These are phyloP conservation scores for Hermaeophaga mercurialis DNA, from an alignment of 2,888 invertebrate genomes.

Conservation along the genomic window DNA sequence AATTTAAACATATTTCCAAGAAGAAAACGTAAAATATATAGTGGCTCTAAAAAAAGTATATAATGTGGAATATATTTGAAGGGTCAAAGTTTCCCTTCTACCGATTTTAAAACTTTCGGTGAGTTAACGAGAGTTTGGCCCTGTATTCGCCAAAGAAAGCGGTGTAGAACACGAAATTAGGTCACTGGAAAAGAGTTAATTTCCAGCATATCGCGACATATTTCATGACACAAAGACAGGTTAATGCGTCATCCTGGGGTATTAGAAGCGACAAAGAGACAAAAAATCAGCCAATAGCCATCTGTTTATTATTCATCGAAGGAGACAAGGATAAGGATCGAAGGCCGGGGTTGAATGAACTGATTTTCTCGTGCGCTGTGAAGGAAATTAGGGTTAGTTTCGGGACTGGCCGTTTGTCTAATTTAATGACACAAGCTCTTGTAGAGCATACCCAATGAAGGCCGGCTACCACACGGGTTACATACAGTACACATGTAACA, in stretches of 20 bases:
- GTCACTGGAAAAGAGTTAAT: neutral
- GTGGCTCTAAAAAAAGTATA: neutral
- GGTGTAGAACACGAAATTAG: neutral
- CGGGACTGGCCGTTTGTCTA: constrained; percentile 34
- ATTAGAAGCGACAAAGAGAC: constrained; percentile 5
- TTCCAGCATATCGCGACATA: constrained; percentile 9
- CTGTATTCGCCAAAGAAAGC: neutral
- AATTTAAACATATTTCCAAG: too few species aligned
- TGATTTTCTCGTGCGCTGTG: constrained; percentile 23
- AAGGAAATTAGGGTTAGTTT: constrained; percentile 30
- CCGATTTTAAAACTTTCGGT: neutral
- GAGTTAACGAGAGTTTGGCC: neutral
- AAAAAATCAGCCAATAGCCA: constrained; percentile 12
- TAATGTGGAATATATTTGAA: neutral
- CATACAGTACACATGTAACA: constrained; percentile 39
- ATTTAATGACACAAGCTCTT: constrained; percentile 37
- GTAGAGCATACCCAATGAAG: constrained; percentile 39
- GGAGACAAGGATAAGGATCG: constrained; percentile 19
- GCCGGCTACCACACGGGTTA: constrained; percentile 25
- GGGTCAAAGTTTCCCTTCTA: neutral
- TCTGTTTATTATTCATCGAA: constrained; percentile 28
- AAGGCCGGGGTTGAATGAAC: constrained; percentile 24
- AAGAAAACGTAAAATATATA: too few species aligned
- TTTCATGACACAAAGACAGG: constrained; percentile 17
- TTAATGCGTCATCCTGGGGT: constrained; percentile 12